A percentile compares a stretch with the other conserved stretches of the same genome.
phyloP scores from a whole-genome alignment of 2,797 vertebrate species.

The Ctenopoma kingsleyae region DNA sequence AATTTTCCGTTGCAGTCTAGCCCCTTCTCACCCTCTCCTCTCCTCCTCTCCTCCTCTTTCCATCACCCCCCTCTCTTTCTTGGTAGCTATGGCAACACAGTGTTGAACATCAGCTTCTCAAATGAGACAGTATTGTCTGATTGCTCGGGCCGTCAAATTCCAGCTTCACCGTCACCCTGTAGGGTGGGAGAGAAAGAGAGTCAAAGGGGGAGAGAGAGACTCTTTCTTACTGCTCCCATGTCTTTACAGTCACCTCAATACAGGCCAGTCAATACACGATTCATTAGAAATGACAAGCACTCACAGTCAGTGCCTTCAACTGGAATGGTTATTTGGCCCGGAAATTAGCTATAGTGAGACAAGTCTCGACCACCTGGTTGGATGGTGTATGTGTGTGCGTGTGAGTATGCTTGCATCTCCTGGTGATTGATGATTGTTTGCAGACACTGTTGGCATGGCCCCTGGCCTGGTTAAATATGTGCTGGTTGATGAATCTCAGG shows the following conservation, averaged over 20 bases:
- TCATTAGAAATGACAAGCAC: conserved; percentile 68
- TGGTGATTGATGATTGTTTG: conserved; percentile 78
- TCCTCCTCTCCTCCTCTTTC: conserved; percentile 46
- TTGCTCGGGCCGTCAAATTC: conserved; percentile 62
- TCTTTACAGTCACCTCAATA: conserved; percentile 57
- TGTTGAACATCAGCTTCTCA: conserved; percentile 79
- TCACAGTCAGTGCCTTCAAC: conserved; percentile 60
- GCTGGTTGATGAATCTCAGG: conserved; percentile 65
- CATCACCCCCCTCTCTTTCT: conserved; percentile 57
- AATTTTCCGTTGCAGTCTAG: conserved; percentile 72
- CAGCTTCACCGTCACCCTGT: conserved; percentile 54
- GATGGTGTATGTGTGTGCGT: conserved; percentile 18
- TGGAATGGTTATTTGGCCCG: conserved; percentile 60
- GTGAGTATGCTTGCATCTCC: conserved; percentile 27
- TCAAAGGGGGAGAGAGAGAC: conserved; percentile 2
- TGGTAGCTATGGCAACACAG: conserved; percentile 83
- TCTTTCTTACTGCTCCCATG: conserved; percentile 29
- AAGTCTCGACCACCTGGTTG: conserved; percentile 69
- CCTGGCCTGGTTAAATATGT: conserved; percentile 67
- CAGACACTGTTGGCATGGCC: conserved; percentile 70
- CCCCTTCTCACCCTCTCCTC: conserved; percentile 46
- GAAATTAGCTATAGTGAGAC: conserved; percentile 73
- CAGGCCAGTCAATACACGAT: conserved; percentile 61
- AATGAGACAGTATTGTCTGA: conserved; percentile 76
- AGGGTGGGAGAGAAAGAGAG: conserved; percentile 19